phyloP scores from a whole-genome alignment of 2,113 vertebrate genomes.

The Cryptotis parvus region DNA sequence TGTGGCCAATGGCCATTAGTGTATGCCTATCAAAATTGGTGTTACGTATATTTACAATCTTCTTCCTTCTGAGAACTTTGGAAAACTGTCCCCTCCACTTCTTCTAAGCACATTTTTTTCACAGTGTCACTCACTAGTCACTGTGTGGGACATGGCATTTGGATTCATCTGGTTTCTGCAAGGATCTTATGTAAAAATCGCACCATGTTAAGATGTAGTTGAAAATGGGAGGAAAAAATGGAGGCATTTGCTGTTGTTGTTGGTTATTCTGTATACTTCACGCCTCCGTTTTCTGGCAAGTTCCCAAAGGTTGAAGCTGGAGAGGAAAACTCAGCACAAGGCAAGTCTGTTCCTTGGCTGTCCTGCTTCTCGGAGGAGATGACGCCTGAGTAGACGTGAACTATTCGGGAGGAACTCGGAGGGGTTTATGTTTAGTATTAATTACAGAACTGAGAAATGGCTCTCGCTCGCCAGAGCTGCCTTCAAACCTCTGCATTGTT shows the following conservation, averaged over 20 bases:
- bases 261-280: background rate
- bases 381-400: background rate
- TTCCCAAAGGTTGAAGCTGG: background rate
- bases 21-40: no score
- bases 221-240: no score
- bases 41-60: background rate
- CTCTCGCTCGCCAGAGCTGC: slow-evolving; percentile 51
- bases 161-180: background rate
- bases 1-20: no score
- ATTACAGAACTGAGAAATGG: slow-evolving; percentile 70
- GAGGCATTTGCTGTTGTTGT: background rate
- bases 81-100: background rate
- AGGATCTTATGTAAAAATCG: background rate
- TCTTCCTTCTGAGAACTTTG: background rate
- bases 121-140: background rate
- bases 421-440: slow-evolving; percentile 77
- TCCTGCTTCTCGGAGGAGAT: background rate
- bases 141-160: background rate
- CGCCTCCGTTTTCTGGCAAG: background rate
- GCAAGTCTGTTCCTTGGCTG: background rate
- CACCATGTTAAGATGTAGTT: background rate
- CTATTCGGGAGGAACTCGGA: background rate
- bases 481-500: slow-evolving; percentile 61
- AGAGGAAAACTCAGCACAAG: background rate
- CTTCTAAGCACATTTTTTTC: background rate